These are phyloP conservation scores for Mycalesis mineus DNA, from an alignment of 2,888 invertebrate genomes.

Conservation along the genomic window DNA sequence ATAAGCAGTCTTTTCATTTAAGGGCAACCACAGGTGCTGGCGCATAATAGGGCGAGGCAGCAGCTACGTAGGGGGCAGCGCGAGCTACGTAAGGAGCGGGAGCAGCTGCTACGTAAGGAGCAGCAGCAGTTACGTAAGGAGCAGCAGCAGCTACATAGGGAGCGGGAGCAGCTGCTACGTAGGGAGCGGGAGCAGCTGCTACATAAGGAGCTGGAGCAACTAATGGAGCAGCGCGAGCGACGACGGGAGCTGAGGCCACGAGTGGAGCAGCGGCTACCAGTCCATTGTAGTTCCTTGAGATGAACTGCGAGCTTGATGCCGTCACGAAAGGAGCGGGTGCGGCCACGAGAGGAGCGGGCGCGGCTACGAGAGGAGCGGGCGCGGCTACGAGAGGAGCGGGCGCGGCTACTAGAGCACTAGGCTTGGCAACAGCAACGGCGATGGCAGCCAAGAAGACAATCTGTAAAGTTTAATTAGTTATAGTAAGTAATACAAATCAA, in stretches of 20 bases:
- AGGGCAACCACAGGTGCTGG: conserved; percentile 57
- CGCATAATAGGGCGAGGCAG: conserved; percentile 43
- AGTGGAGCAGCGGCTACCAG: conserved; percentile 65
- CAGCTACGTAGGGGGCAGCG: conserved; percentile 34
- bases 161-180: conserved; percentile 36
- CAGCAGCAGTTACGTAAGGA: conserved; percentile 32
- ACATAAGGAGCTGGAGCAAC: conserved; percentile 45
- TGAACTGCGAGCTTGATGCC: conserved; percentile 81
- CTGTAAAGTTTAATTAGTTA: conserved; percentile 47
- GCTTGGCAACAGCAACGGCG: conserved; percentile 55
- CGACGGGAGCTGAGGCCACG: conserved; percentile 63
- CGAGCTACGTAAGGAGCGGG: conserved; percentile 42
- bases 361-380: conserved; percentile 45
- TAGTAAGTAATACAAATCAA: too few relatives aligned
- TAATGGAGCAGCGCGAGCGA: conserved; percentile 50
- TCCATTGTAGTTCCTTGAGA: conserved; percentile 80
- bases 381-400: conserved; percentile 47
- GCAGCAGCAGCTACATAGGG: conserved; percentile 38
- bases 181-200: conserved; percentile 40
- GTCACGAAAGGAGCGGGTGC: conserved; percentile 79
- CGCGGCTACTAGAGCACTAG: conserved; percentile 47
- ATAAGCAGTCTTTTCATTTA: conserved; percentile 50
- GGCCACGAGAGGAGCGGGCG: conserved; percentile 46
- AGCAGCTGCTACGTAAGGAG: conserved; percentile 43
- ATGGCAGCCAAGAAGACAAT: conserved; percentile 55